These are phyloP conservation scores for Sebastes fasciatus DNA, from an alignment of 2,113 vertebrate species.

Conservation along the genomic window DNA sequence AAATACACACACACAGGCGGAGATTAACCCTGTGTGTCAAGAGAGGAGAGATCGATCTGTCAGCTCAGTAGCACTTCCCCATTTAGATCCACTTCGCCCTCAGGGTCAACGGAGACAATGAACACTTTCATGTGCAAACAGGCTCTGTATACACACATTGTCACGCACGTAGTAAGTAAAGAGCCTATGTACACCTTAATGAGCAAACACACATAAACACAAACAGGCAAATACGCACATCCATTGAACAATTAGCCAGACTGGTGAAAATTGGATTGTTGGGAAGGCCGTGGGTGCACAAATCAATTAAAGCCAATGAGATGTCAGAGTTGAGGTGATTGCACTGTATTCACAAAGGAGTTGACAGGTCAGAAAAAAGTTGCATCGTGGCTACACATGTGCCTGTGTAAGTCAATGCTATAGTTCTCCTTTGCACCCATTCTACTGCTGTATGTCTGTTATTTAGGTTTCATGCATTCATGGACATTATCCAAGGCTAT, in stretches of 20 bases:
- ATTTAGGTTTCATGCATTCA: neutral
- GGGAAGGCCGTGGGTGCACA: conserved; percentile 20
- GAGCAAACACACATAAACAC: neutral
- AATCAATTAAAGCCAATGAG: conserved; percentile 39
- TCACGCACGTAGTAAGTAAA: conserved; percentile 10
- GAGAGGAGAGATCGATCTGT: conserved; percentile 27
- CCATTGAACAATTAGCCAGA: neutral
- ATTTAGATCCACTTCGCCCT: conserved; percentile 30
- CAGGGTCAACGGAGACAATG: conserved; percentile 29
- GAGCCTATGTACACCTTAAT: conserved; percentile 5
- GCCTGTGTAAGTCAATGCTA: neutral
- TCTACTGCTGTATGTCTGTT: neutral
- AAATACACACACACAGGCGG: conserved; percentile 18
- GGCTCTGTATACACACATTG: neutral
- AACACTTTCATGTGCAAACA: neutral
- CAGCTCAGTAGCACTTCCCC: conserved; percentile 33
- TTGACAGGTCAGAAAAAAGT: neutral
- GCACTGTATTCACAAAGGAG: no score
- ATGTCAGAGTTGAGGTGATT: conserved; percentile 25
- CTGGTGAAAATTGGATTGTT: conserved; percentile 38
- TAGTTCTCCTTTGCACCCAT: neutral
- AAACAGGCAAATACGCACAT: conserved; percentile 3
- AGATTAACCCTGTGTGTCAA: conserved; percentile 30
- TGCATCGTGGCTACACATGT: neutral
- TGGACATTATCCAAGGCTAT: neutral